phyloP scores from a whole-genome alignment of 2,888 invertebrate genomes.

The Acleris literana region DNA sequence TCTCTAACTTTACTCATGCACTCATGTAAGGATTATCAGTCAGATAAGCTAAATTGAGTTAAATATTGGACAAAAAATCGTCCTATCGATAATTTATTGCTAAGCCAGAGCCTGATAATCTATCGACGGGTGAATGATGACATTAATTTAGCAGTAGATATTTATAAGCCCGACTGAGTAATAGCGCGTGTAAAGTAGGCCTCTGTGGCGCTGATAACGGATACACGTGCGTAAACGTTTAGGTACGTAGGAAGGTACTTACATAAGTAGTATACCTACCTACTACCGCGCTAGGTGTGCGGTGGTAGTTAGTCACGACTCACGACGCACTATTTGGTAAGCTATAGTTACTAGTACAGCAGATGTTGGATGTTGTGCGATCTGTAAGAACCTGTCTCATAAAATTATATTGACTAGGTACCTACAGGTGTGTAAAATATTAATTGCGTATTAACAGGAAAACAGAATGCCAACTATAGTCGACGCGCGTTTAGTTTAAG shows the following conservation, averaged over 20 bases:
- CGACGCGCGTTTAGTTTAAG: no score
- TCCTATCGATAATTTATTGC: conserved; percentile 14
- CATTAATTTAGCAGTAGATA: conserved; percentile 29
- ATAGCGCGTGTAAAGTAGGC: conserved; percentile 33
- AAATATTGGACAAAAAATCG: conserved; percentile 10
- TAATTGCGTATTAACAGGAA: no score
- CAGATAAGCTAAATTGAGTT: conserved; percentile 17
- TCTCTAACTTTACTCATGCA: conserved; percentile 8
- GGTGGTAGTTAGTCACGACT: conserved; percentile 3
- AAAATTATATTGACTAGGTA: no score
- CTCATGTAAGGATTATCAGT: conserved; percentile 26
- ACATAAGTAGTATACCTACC: conserved; percentile 5
- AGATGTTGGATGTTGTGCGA: no score
- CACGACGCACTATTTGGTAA: conserved; percentile 1
- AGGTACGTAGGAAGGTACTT: conserved; percentile 14
- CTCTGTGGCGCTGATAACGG: conserved; percentile 30
- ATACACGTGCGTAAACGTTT: conserved; percentile 26
- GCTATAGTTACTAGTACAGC: no score
- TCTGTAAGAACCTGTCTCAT: no score
- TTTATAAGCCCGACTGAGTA: conserved; percentile 13
- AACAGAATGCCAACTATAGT: no score
- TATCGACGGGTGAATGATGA: conserved; percentile 7
- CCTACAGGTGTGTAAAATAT: no score
- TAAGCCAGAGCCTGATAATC: conserved; percentile 9
- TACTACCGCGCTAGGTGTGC: neutral